phyloP scores from a whole-genome alignment of 1,140 invertebrate species.

The Zelostemma sp. region DNA sequence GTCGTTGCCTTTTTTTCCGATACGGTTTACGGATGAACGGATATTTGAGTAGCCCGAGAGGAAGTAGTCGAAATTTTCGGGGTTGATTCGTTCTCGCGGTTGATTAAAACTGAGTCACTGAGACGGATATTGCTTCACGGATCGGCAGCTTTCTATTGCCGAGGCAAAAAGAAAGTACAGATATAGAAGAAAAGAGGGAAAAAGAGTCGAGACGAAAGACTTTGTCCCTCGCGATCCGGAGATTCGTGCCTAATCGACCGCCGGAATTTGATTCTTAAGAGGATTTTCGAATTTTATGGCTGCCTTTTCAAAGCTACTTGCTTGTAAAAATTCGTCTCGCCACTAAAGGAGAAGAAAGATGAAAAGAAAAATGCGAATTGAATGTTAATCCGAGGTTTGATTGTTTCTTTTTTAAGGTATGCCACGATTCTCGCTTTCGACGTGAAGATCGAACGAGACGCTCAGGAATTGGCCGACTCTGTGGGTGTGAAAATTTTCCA shows the following conservation, averaged over 20 bases:
- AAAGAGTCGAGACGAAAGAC: conserved; percentile 23
- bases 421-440: conserved; percentile 99
- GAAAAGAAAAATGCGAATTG: too few species aligned
- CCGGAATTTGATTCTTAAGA: conserved; percentile 31
- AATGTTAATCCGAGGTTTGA: too few species aligned
- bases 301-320: conserved; percentile 11
- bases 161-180: conserved; percentile 12
- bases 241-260: conserved; percentile 25
- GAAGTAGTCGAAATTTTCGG: conserved; percentile 39
- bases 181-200: conserved; percentile 1
- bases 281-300: background rate
- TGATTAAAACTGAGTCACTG: conserved; percentile 46
- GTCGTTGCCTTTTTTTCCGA: conserved; percentile 26
- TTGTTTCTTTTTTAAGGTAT: conserved; percentile 74
- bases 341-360: too few species aligned
- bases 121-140: conserved; percentile 51
- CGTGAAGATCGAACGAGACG: conserved; percentile 97
- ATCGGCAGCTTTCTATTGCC: conserved; percentile 40
- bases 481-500: conserved; percentile 97
- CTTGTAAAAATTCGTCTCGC: too few species aligned
- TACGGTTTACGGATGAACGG: conserved; percentile 29
- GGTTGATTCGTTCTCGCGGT: conserved; percentile 37
- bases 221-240: conserved; percentile 19
- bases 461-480: conserved; percentile 95
- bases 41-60: conserved; percentile 12